A percentile compares a stretch with the other conserved stretches of the same genome.
Conservation (phyloP, 2,888 invertebrate genomes). For the Podabrus alpinus region DNA sequence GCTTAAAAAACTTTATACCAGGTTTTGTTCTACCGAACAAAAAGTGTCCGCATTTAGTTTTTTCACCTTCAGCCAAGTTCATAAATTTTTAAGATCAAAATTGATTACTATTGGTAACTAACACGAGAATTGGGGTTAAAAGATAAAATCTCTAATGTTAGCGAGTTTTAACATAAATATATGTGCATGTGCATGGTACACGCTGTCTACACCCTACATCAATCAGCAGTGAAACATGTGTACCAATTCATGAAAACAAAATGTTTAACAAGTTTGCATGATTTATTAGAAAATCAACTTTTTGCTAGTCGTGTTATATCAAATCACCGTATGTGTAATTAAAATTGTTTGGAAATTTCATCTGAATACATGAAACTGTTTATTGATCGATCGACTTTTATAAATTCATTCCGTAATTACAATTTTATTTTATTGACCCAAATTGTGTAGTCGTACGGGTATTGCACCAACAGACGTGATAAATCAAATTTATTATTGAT, state of each 20-base stretch:
- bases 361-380: neutral
- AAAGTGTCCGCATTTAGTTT: neutral
- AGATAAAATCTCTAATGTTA: slow-evolving; percentile 40
- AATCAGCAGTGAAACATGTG: slow-evolving; percentile 47
- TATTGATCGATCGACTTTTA: neutral
- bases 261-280: slow-evolving; percentile 36
- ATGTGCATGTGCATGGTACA: slow-evolving; percentile 45
- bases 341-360: slow-evolving; percentile 4
- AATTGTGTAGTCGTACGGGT: no score
- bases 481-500: no score
- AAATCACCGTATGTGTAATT: slow-evolving; percentile 21
- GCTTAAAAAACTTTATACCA: neutral
- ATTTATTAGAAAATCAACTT: slow-evolving; percentile 31
- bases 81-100: slow-evolving; percentile 1
- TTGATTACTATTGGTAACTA: slow-evolving; percentile 9
- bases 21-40: neutral
- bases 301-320: slow-evolving; percentile 8
- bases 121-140: slow-evolving; percentile 39
- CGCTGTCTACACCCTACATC: slow-evolving; percentile 42
- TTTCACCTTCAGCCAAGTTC: neutral
- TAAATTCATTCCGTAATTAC: no score
- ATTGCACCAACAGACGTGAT: no score
- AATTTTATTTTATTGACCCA: no score
- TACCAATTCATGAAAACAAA: slow-evolving; percentile 42
- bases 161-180: slow-evolving; percentile 34